phyloP scores from a whole-genome alignment of 1,140 invertebrate genomes.

The Pararge aegeria region DNA sequence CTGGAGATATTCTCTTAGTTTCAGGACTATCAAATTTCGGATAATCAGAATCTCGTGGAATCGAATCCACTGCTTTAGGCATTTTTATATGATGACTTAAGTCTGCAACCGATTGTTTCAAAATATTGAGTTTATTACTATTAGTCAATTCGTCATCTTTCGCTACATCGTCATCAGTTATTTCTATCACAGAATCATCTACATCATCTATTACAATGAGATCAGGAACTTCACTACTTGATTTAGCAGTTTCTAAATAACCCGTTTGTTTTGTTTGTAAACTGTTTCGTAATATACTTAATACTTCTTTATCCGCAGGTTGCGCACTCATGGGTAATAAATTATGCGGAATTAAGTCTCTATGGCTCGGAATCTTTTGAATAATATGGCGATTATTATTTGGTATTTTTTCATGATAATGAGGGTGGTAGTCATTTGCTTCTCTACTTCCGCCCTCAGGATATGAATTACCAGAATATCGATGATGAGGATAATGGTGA shows the following conservation, averaged over 20 bases:
- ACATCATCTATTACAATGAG: conserved; percentile 75
- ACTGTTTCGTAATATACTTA: conserved; percentile 84
- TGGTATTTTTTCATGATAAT: conserved; percentile 59
- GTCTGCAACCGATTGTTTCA: conserved; percentile 75
- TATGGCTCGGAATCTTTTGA: conserved; percentile 65
- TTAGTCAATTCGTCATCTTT: conserved; percentile 56
- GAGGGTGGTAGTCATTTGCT: conserved; percentile 48
- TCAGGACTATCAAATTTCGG: conserved; percentile 49
- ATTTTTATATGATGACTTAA: conserved; percentile 83
- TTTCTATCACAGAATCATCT: conserved; percentile 71
- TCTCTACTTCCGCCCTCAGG: conserved; percentile 46
- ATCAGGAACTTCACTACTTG: conserved; percentile 66
- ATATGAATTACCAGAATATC: conserved; percentile 49
- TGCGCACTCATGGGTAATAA: conserved; percentile 52
- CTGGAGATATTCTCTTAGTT: conserved; percentile 55
- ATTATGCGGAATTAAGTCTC: conserved; percentile 54
- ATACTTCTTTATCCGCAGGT: conserved; percentile 83
- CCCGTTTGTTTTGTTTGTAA: conserved; percentile 83
- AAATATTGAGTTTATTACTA: conserved; percentile 70
- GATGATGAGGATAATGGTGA: conserved; percentile 44
- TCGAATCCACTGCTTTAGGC: conserved; percentile 82
- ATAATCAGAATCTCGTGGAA: conserved; percentile 55
- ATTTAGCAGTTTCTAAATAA: conserved; percentile 76
- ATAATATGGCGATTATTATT: conserved; percentile 74
- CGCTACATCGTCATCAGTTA: conserved; percentile 66